These are phyloP conservation scores for Homarus americanus DNA, from an alignment of 1,140 invertebrate genomes.

Conservation along the genomic window DNA sequence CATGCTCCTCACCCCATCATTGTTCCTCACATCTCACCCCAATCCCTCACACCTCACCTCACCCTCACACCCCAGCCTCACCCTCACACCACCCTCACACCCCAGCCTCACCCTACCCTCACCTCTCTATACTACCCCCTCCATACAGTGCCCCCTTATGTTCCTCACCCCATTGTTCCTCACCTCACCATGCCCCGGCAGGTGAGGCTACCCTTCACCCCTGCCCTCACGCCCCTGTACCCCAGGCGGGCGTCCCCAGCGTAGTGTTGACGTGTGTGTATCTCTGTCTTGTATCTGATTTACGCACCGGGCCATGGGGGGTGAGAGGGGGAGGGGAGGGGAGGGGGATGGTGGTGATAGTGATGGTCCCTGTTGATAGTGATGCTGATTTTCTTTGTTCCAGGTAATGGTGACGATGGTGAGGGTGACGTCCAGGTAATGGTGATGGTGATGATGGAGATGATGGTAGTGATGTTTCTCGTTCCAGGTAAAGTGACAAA, in stretches of 20 bases:
- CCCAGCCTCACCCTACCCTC: too few relatives aligned
- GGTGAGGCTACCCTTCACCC: background rate
- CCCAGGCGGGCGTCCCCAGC: background rate
- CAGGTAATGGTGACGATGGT: too few relatives aligned
- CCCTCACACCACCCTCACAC: too few relatives aligned
- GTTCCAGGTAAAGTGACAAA: too few relatives aligned
- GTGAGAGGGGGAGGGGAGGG: background rate
- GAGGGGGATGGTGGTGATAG: too few relatives aligned
- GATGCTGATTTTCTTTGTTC: too few relatives aligned
- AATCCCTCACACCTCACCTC: too few relatives aligned
- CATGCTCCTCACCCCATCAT: background rate
- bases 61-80: too few relatives aligned
- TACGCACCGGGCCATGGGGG: background rate
- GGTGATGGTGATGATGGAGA: too few relatives aligned
- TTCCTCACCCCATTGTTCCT: background rate
- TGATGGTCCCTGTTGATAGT: too few relatives aligned
- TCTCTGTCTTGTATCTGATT: conserved; percentile 15
- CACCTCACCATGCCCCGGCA: background rate
- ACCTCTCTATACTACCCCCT: background rate
- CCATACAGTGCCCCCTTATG: background rate
- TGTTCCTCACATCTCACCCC: background rate
- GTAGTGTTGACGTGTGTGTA: background rate
- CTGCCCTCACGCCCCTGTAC: background rate
- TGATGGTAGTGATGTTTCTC: too few relatives aligned
- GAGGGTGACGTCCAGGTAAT: too few relatives aligned